These are phyloP conservation scores for Meda fulgida DNA, from an alignment of 2,797 vertebrate genomes.

Conservation along the genomic window DNA sequence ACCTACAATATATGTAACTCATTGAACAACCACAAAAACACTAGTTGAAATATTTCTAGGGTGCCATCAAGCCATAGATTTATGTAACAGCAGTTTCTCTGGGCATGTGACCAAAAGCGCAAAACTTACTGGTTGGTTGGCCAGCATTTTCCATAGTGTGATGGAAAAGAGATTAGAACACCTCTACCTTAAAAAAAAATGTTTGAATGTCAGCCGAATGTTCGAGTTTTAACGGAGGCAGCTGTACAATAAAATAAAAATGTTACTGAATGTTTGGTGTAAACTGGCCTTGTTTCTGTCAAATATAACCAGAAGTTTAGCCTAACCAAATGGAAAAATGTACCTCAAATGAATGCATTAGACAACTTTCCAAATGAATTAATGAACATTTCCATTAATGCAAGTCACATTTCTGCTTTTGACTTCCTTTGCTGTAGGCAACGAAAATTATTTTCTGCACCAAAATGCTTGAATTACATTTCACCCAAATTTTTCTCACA, in stretches of 20 bases:
- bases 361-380: background rate
- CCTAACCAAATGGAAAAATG: background rate
- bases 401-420: conserved; percentile 34
- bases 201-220: no score
- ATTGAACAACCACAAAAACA: background rate
- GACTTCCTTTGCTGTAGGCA: conserved; percentile 20
- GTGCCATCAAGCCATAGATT: background rate
- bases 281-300: no score
- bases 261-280: background rate
- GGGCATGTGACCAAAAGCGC: background rate
- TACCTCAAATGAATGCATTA: background rate
- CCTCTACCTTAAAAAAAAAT: no score
- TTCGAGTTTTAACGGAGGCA: background rate
- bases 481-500: background rate
- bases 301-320: background rate
- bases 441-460: background rate
- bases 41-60: background rate
- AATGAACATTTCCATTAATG: background rate
- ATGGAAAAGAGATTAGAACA: background rate
- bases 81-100: background rate
- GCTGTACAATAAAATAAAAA: background rate
- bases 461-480: background rate
- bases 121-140: background rate
- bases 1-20: no score
- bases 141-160: background rate